A percentile compares a stretch with the other conserved stretches of the same genome.
These are phyloP conservation scores for Pachyramphus minor DNA, from an alignment of 2,113 vertebrate species.

Conservation along the genomic window DNA sequence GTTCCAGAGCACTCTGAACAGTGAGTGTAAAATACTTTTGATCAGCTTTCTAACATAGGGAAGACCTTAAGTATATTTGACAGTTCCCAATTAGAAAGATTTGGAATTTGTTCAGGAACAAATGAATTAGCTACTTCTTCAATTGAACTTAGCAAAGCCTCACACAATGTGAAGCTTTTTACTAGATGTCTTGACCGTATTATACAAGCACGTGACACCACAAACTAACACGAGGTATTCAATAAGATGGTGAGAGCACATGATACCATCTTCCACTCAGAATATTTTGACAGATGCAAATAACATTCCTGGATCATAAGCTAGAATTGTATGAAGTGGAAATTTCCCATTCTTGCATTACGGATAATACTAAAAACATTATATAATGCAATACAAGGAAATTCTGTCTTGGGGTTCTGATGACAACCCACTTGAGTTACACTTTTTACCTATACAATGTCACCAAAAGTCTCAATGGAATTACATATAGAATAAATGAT, in stretches of 20 bases:
- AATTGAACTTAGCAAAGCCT: constrained; percentile 3
- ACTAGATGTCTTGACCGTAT: constrained; percentile 31
- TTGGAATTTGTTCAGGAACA: constrained; percentile 62
- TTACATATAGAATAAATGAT: constrained; percentile 79
- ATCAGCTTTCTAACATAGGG: constrained; percentile 4
- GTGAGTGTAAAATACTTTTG: neutral
- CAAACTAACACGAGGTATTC: neutral
- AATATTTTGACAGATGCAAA: constrained; percentile 26
- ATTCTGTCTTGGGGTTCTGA: constrained; percentile 71
- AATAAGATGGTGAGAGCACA: neutral
- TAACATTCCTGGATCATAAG: constrained; percentile 41
- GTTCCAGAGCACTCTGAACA: constrained; percentile 1
- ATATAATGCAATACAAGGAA: constrained; percentile 65
- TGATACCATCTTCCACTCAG: neutral
- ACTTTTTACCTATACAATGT: constrained; percentile 79
- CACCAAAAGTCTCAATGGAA: constrained; percentile 73
- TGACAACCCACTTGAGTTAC: constrained; percentile 72
- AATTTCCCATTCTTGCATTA: constrained; percentile 63
- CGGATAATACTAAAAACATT: constrained; percentile 69
- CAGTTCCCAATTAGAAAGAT: constrained; percentile 44
- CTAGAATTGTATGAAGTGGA: constrained; percentile 44
- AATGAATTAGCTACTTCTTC: constrained; percentile 33
- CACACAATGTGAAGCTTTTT: constrained; percentile 1
- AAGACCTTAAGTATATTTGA: constrained; percentile 40
- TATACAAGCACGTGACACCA: neutral